Evolutionary conservation across 2,888 invertebrate species (phyloP).

Genomic region (Liodrosophila aerea): DNA sequence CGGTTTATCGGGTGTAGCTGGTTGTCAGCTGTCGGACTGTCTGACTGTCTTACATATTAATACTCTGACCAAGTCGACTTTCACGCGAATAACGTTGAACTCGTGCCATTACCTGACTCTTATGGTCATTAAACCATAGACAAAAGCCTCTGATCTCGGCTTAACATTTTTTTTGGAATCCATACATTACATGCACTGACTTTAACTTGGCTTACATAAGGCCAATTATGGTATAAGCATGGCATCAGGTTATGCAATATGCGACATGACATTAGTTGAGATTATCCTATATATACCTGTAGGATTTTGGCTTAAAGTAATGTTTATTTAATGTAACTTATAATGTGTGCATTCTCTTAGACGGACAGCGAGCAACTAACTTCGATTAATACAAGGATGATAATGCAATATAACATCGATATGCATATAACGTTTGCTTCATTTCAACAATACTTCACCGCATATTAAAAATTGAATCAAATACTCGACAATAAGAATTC

Average conservation of each 20-base stretch:
- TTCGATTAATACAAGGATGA: no score
- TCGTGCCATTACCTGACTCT: slow-evolving; percentile 41
- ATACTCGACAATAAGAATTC: no score
- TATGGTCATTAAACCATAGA: slow-evolving; percentile 63
- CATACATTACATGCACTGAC: slow-evolving; percentile 23
- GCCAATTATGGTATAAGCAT: slow-evolving; percentile 45
- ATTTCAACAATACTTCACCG: no score
- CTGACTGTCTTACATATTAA: slow-evolving; percentile 17
- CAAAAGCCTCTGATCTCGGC: slow-evolving; percentile 3
- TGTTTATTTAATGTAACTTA: no score
- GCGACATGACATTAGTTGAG: slow-evolving; percentile 16
- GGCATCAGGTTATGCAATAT: slow-evolving; percentile 40
- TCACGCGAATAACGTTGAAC: slow-evolving; percentile 57
- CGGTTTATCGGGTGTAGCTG: not conserved
- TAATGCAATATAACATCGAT: no score
- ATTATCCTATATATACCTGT: no score
- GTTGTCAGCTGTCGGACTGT: slow-evolving; percentile 1
- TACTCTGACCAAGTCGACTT: slow-evolving; percentile 47
- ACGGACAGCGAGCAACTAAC: no score
- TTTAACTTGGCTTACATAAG: slow-evolving; percentile 48
- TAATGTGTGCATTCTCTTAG: no score
- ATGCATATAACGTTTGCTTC: no score
- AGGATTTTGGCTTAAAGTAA: no score
- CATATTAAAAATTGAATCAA: no score
- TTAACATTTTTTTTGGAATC: not conserved